phyloP scores from a whole-genome alignment of 2,888 invertebrate species.

The Mantis religiosa region DNA sequence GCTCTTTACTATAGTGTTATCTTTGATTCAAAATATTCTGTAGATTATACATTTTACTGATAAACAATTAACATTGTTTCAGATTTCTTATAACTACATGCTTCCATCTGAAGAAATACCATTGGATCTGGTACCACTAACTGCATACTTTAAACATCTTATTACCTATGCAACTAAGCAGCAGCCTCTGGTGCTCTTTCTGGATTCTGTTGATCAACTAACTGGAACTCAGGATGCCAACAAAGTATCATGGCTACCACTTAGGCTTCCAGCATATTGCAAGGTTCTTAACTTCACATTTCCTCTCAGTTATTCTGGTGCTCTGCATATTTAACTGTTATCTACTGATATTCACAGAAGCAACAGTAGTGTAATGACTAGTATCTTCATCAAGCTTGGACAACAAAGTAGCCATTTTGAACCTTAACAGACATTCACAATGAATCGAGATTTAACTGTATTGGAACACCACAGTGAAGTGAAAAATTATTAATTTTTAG shows the following conservation, averaged over 20 bases:
- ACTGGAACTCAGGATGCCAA: conserved; percentile 92
- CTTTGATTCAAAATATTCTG: too few relatives aligned
- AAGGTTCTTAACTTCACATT: conserved; percentile 57
- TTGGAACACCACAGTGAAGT: too few relatives aligned
- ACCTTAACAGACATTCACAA: too few relatives aligned
- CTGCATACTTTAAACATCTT: conserved; percentile 92
- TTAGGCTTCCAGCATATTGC: conserved; percentile 80
- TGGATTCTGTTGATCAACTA: conserved; percentile 96
- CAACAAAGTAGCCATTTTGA: too few relatives aligned
- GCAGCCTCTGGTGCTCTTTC: conserved; percentile 83
- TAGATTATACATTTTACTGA: too few relatives aligned
- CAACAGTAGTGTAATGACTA: too few relatives aligned
- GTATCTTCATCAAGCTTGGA: too few relatives aligned
- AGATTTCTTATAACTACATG: conserved; percentile 90
- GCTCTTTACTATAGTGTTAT: too few relatives aligned
- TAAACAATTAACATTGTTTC: conserved; percentile 35
- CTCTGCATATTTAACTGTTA: background rate
- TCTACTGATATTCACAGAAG: background rate
- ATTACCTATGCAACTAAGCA: conserved; percentile 75
- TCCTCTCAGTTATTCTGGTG: background rate
- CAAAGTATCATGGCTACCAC: conserved; percentile 94
- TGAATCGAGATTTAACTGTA: too few relatives aligned
- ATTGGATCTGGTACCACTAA: conserved; percentile 91
- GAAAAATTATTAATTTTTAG: too few relatives aligned
- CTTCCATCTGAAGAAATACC: conserved; percentile 90